A percentile compares a stretch with the other conserved stretches of the same genome.
Conservation (phyloP, 1,140 invertebrate genomes). For the Dufourea novaeangliae region DNA sequence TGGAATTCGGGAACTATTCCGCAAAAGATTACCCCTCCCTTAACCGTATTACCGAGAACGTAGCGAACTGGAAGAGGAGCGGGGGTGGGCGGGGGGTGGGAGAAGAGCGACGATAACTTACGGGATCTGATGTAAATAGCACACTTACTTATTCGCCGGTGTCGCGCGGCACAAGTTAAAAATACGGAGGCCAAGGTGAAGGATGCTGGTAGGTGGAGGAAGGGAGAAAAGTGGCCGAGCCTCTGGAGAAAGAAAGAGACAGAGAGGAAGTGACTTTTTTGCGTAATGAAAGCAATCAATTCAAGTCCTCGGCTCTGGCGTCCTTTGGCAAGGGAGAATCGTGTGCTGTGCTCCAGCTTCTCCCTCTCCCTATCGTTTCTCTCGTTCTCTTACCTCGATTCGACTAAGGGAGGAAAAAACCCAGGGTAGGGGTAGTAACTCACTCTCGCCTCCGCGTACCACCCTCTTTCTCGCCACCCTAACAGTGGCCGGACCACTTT, state of each 20-base stretch:
- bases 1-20: conserved; percentile 29
- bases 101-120: conserved; percentile 75
- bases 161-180: conserved; percentile 78
- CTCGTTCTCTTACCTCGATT: conserved; percentile 45
- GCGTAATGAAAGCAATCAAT: conserved; percentile 82
- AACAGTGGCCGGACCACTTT: conserved; percentile 69
- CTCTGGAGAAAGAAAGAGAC: conserved; percentile 32
- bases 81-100: neutral
- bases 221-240: conserved; percentile 14
- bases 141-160: conserved; percentile 78
- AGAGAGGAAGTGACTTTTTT: conserved; percentile 73
- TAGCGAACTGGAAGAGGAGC: conserved; percentile 17
- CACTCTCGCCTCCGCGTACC: conserved; percentile 59
- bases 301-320: conserved; percentile 76
- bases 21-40: conserved; percentile 52
- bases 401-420: conserved; percentile 55
- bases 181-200: conserved; percentile 73
- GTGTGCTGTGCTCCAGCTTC: conserved; percentile 50
- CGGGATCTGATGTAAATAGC: conserved; percentile 81
- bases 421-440: conserved; percentile 53
- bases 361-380: conserved; percentile 45
- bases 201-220: conserved; percentile 32
- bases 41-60: conserved; percentile 24
- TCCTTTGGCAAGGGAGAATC: conserved; percentile 55
- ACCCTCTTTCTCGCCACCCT: conserved; percentile 65